Conservation (phyloP, 2,797 vertebrate genomes). For the Siniperca obscura region DNA sequence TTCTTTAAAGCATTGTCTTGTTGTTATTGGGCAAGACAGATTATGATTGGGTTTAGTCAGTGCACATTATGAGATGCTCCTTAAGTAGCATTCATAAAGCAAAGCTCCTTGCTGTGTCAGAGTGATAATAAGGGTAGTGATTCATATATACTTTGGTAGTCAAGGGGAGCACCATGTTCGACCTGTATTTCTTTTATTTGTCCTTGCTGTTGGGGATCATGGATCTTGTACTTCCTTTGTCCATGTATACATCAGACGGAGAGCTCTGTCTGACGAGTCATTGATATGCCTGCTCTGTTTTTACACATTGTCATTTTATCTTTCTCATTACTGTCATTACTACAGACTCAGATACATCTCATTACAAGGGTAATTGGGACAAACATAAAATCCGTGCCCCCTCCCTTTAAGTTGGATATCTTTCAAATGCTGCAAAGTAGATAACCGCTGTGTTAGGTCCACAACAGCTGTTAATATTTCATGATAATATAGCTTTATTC, state of each 20-base stretch:
- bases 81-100: constrained; percentile 85
- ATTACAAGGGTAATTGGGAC: constrained; percentile 96
- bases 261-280: constrained; percentile 85
- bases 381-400: constrained; percentile 86
- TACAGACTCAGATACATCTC: constrained; percentile 89
- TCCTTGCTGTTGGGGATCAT: constrained; percentile 87
- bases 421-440: constrained; percentile 80
- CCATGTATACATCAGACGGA: constrained; percentile 81
- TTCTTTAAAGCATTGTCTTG: constrained; percentile 87
- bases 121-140: constrained; percentile 85
- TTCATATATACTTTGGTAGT: constrained; percentile 88
- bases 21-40: constrained; percentile 89
- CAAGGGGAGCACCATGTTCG: constrained; percentile 74
- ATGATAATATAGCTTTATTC: constrained; percentile 61
- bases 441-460: constrained; percentile 67
- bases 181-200: constrained; percentile 88
- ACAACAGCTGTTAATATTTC: constrained; percentile 75
- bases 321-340: constrained; percentile 93
- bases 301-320: constrained; percentile 89
- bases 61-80: constrained; percentile 84
- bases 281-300: constrained; percentile 92
- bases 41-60: constrained; percentile 86
- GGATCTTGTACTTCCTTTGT: constrained; percentile 81
- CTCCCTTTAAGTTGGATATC: constrained; percentile 86
- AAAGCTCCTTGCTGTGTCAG: constrained; percentile 82